Evolutionary conservation across 1,140 invertebrate genomes (phyloP).

Genomic region (Anastrepha ludens): DNA sequence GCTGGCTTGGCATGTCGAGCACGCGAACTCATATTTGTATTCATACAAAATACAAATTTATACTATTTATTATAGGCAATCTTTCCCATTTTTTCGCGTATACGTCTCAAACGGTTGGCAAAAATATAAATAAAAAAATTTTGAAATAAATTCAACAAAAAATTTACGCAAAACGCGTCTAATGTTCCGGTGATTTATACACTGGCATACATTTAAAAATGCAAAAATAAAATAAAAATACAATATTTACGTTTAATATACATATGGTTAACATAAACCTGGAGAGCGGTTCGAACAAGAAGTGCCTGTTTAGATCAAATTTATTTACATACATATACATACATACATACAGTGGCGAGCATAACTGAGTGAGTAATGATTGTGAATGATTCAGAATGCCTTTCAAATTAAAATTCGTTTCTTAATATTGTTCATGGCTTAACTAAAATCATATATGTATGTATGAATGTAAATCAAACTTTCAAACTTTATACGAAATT

Average conservation of each 20-base stretch:
- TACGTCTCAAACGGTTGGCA: too few species aligned
- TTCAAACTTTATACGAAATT: too few species aligned
- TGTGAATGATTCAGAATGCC: too few species aligned
- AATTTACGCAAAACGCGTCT: neutral
- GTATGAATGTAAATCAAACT: too few species aligned
- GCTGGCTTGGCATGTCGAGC: neutral
- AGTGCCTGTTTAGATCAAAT: slow-evolving; percentile 18
- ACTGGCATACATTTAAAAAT: too few species aligned
- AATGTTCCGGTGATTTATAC: too few species aligned
- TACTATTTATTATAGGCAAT: neutral
- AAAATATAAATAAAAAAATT: too few species aligned
- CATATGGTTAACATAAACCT: neutral
- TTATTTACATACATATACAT: neutral
- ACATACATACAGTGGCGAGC: neutral
- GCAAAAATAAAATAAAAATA: too few species aligned
- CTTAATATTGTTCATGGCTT: too few species aligned
- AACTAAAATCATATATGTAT: too few species aligned
- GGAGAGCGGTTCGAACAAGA: neutral
- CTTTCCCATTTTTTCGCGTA: neutral
- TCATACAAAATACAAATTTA: neutral
- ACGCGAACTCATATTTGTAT: neutral
- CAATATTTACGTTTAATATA: neutral
- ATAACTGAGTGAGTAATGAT: neutral
- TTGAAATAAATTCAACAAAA: neutral
- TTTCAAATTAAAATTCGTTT: too few species aligned